Evolutionary conservation across 2,113 vertebrate genomes (phyloP).

Genomic region (Phrynosoma platyrhinos): DNA sequence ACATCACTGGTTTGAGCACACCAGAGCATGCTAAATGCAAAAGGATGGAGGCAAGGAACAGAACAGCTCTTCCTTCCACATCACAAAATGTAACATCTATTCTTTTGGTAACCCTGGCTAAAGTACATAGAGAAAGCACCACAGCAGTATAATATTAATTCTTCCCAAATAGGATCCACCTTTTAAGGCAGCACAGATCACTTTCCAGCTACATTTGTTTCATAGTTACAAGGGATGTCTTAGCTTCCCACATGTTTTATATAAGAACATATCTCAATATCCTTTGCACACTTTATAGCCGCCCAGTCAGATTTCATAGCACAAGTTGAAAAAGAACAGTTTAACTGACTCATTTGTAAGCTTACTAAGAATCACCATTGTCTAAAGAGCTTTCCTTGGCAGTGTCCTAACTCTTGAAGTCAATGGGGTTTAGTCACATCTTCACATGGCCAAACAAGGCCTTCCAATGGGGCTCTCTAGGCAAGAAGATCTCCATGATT

Average conservation of each 20-base stretch:
- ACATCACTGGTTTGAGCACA: neutral
- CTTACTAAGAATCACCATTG: fast-evolving
- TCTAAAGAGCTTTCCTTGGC: constrained; percentile 56
- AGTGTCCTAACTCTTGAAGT: constrained; percentile 23
- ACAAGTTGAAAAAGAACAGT: neutral
- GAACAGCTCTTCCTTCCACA: neutral
- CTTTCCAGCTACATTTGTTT: neutral
- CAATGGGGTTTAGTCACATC: neutral
- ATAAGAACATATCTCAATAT: neutral
- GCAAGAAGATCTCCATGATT: neutral
- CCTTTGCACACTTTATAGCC: neutral
- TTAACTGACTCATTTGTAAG: neutral
- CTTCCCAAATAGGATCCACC: neutral
- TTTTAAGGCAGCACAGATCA: neutral
- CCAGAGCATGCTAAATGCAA: neutral
- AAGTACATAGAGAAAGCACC: neutral
- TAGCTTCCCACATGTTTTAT: neutral
- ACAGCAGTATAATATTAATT: neutral
- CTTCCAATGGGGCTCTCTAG: constrained; percentile 22
- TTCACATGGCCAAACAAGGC: neutral
- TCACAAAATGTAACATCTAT: neutral
- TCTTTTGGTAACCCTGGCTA: neutral
- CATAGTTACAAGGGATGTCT: neutral
- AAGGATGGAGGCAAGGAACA: neutral
- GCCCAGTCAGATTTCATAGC: neutral